These are phyloP conservation scores for Porites lobata DNA, from an alignment of 92 coral and sea anemone genomes.

Conservation along the genomic window DNA sequence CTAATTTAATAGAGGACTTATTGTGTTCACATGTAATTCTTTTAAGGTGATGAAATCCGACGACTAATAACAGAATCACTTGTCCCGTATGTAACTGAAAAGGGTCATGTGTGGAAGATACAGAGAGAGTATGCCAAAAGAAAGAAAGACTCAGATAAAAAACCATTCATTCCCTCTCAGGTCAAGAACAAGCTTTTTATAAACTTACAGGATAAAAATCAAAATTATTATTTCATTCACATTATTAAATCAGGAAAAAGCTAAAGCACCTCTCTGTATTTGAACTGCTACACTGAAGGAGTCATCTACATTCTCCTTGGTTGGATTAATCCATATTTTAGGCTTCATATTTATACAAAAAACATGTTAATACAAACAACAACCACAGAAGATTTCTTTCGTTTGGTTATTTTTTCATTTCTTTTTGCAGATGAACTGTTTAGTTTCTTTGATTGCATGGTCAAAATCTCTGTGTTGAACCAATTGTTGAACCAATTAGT, in stretches of 20 bases:
- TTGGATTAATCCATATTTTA: neutral
- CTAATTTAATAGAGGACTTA: neutral
- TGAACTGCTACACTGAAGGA: too few species aligned
- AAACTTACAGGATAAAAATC: too few species aligned
- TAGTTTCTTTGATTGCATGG: too few species aligned
- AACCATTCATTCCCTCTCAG: constrained; percentile 78
- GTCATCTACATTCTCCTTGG: neutral
- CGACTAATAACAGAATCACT: constrained; percentile 92
- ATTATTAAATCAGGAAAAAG: neutral
- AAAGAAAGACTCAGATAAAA: constrained; percentile 78
- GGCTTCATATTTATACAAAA: too few species aligned
- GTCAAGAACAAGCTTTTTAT: constrained; percentile 28
- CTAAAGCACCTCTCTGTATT: neutral
- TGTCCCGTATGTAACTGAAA: constrained; percentile 90
- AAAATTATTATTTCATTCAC: too few species aligned
- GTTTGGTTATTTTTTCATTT: too few species aligned
- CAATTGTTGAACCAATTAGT: too few species aligned
- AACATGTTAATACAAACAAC: too few species aligned
- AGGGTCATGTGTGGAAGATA: constrained; percentile 79
- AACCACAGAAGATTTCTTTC: too few species aligned
- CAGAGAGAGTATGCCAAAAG: constrained; percentile 80
- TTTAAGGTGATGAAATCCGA: constrained; percentile 95
- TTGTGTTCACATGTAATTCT: neutral
- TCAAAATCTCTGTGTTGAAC: too few species aligned
- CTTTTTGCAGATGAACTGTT: too few species aligned